Conservation (phyloP, 2,113 vertebrate genomes). For the Lepisosteus oculatus region DNA sequence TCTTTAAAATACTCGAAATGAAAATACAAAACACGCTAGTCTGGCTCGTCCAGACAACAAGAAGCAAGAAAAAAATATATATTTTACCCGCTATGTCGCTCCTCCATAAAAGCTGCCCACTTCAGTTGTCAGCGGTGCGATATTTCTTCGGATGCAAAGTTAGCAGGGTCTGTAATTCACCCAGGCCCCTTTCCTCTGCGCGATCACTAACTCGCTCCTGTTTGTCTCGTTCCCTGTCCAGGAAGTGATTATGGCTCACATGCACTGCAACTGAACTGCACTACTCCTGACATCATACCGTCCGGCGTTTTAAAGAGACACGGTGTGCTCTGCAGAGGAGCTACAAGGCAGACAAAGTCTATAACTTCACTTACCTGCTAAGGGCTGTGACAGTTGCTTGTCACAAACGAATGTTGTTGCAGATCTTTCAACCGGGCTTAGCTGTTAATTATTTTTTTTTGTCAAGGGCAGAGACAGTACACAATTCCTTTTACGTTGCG, state of each 20-base stretch:
- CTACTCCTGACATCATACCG: constrained; percentile 64
- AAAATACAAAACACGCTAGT: background rate
- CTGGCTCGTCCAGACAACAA: background rate
- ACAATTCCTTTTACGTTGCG: too few relatives aligned
- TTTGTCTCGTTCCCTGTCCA: constrained; percentile 59
- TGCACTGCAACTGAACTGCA: constrained; percentile 54
- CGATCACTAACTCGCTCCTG: constrained; percentile 36
- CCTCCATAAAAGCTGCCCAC: constrained; percentile 51
- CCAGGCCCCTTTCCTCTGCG: constrained; percentile 43
- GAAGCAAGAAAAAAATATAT: constrained; percentile 17
- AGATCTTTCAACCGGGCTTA: too few relatives aligned
- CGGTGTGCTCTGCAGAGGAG: constrained; percentile 24
- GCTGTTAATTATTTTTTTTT: too few relatives aligned
- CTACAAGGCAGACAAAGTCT: too few relatives aligned
- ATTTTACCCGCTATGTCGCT: constrained; percentile 62
- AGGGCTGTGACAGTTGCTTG: too few relatives aligned
- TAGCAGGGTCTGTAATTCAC: constrained; percentile 41
- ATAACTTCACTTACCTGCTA: too few relatives aligned
- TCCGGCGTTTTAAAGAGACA: constrained; percentile 67
- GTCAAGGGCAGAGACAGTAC: too few relatives aligned
- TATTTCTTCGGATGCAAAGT: constrained; percentile 53
- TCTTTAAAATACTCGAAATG: too few relatives aligned
- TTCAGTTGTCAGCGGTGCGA: constrained; percentile 31
- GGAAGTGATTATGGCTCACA: constrained; percentile 72
- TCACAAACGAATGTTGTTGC: too few relatives aligned